Evolutionary conservation across 2,113 vertebrate genomes (phyloP), one percentile per base, ranked within the genome.

Genomic region (Nycticryphes semicollaris): DNA sequence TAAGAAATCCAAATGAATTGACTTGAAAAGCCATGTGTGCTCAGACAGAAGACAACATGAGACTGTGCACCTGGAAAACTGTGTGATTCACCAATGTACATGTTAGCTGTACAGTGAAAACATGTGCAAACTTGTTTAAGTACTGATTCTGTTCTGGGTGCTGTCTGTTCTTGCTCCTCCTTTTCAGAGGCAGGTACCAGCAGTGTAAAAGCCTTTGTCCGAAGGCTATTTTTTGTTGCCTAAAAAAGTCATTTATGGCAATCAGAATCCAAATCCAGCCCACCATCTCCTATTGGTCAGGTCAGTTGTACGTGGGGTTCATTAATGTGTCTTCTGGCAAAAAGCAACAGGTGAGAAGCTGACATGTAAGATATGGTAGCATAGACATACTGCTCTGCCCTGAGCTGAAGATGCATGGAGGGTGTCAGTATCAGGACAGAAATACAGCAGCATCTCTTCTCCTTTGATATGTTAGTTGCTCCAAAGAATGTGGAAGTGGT

Each of bases 401-500:
- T n/a, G 43, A 70, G 47, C 11, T 4, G 8, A 84, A 84, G 68
- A 39, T 89, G 23, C 59, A 33, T 1, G 2, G 51, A 76, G 67
- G 72, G 63, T 48, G 45, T 63, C 3, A 2, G 17, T 76, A 23
- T 17, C 5, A 9, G 57, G 30, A 69, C 31, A 92, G 90, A 94
- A 94, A 92, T 73, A n/a, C 17, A 69, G 72, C 87, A 48, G 22
- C 81, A 47, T 89, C 41, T 89, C 45, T 81, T 85, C 76, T 69
- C 14, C 33, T 95, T 94, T 86, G 74, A 53, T 70, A 82, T 11
- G 31, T 54, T 87, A 39, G 48, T 21, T 73, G 16, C 67, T 92
- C 35, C 9, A 12, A 94, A 94, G 91, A 93, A 89, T n/a, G 39
- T 93, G 79, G 72, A 94, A 83, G 60, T 90, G 62, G 72, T 89